Conservation (phyloP, 2,113 vertebrate species). For the Calonectris borealis region DNA sequence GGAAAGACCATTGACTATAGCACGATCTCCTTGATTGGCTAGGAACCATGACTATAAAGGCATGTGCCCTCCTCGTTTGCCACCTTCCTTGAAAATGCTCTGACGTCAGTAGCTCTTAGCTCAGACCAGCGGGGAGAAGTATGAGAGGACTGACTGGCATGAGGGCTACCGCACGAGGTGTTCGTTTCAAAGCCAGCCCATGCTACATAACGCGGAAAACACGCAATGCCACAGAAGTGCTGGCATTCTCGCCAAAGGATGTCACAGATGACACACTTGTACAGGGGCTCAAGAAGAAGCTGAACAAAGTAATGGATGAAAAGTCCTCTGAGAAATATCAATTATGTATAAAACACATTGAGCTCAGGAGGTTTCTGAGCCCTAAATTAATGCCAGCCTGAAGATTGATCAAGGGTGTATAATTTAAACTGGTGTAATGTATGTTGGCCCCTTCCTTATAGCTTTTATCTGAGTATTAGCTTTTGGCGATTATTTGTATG, state of each 20-base stretch:
- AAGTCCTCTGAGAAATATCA: not conserved
- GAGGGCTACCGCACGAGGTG: not conserved
- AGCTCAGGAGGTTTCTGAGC: not conserved
- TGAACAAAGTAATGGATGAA: not conserved
- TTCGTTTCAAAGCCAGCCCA: not conserved
- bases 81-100: not conserved
- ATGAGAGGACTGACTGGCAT: not conserved
- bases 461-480: not conserved
- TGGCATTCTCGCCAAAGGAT: not conserved
- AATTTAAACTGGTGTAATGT: not conserved
- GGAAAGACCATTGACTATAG: not conserved
- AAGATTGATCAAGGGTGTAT: accelerated
- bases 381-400: not conserved
- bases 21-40: not conserved
- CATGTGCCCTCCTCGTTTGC: not conserved
- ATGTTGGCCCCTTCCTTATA: not conserved
- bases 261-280: not conserved
- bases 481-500: not conserved
- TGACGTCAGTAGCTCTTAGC: not conserved
- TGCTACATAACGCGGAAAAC: not conserved
- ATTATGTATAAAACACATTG: not conserved
- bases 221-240: not conserved
- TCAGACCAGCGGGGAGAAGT: not conserved
- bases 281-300: not conserved
- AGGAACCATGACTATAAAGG: not conserved